phyloP scores from a whole-genome alignment of 2,113 vertebrate genomes.

The Sigmodon hispidus region DNA sequence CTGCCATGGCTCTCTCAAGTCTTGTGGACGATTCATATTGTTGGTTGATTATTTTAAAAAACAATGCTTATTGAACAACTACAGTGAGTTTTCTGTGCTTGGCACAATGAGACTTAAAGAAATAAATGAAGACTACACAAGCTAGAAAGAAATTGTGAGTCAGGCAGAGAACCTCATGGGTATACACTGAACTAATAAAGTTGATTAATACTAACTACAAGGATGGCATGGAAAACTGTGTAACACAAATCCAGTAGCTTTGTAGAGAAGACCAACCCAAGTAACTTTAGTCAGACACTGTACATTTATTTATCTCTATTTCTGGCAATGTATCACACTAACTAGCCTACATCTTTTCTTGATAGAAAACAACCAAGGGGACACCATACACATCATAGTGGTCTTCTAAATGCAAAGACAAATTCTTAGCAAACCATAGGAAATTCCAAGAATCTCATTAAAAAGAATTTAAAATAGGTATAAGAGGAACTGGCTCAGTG shows the following conservation, averaged over 20 bases:
- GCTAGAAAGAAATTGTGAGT: neutral
- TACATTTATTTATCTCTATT: neutral
- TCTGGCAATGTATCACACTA: neutral
- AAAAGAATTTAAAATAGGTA: neutral
- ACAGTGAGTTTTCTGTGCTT: neutral
- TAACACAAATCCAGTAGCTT: neutral
- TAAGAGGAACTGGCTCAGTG: neutral
- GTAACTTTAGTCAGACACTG: neutral
- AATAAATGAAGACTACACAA: neutral
- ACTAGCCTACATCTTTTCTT: neutral
- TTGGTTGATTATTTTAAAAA: neutral
- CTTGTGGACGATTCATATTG: neutral
- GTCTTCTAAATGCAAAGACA: neutral
- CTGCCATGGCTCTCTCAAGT: neutral
- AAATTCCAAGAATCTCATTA: neutral
- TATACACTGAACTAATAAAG: neutral
- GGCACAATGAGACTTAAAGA: neutral
- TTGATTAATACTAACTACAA: constrained; percentile 7
- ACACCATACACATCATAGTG: neutral
- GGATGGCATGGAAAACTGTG: neutral
- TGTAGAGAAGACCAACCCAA: neutral
- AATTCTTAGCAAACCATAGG: neutral
- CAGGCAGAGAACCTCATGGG: neutral
- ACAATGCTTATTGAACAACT: neutral
- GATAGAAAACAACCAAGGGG: neutral